These are phyloP conservation scores for Graptemys geographica DNA, from an alignment of 2,797 vertebrate species.

Conservation along the genomic window DNA sequence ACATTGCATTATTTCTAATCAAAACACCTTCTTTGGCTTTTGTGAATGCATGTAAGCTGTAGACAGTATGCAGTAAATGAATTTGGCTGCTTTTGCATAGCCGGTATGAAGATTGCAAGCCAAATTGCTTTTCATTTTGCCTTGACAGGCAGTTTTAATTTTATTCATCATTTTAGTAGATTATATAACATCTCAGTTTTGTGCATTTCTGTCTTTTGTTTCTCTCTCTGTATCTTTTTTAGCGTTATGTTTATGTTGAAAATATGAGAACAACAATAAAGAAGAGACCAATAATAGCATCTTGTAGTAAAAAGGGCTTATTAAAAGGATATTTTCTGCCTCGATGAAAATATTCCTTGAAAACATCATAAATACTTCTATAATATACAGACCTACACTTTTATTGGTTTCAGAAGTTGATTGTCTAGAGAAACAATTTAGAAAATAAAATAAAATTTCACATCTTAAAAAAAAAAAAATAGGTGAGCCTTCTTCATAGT, in stretches of 20 bases:
- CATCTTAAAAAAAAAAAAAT: constrained; percentile 70
- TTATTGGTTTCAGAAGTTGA: constrained; percentile 80
- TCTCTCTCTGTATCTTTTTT: constrained; percentile 51
- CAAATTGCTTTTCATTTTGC: constrained; percentile 84
- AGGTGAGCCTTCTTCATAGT: constrained; percentile 55
- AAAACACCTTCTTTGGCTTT: constrained; percentile 60
- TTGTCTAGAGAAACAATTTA: constrained; percentile 77
- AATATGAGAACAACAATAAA: constrained; percentile 82
- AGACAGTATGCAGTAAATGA: constrained; percentile 59
- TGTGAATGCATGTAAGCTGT: constrained; percentile 60
- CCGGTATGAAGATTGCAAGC: constrained; percentile 76
- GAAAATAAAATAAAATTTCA: constrained; percentile 65
- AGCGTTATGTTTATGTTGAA: constrained; percentile 76
- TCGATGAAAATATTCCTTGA: constrained; percentile 82
- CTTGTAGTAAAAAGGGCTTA: constrained; percentile 83
- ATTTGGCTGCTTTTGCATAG: constrained; percentile 73
- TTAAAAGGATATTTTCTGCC: constrained; percentile 86
- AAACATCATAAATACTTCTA: constrained; percentile 85
- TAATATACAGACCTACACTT: constrained; percentile 80
- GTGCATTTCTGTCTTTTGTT: constrained; percentile 69
- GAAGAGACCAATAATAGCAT: constrained; percentile 79
- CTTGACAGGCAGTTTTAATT: constrained; percentile 83
- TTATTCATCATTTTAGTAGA: constrained; percentile 82
- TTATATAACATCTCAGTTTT: constrained; percentile 80
- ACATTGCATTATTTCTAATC: constrained; percentile 63